Evolutionary conservation across 2,888 invertebrate genomes (phyloP), one percentile per base, ranked within the genome.

Genomic region (Falcaria lacertinaria): DNA sequence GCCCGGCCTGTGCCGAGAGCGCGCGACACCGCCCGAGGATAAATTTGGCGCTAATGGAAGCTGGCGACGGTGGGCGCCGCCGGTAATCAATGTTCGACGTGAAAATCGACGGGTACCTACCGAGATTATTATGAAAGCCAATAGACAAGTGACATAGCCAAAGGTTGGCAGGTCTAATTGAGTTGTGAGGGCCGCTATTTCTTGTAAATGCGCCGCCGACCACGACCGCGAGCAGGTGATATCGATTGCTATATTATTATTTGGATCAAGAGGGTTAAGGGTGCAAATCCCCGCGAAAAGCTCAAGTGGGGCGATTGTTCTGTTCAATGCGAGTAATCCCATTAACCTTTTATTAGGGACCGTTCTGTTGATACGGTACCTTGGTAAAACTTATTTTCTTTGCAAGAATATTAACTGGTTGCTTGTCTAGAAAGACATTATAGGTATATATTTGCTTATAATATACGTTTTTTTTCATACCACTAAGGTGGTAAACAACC

Each of bases 41-140:
- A 83, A 83, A 84, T 87, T 88, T 87, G 87, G 87, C 86, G 82
- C 86, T 85, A 82, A 86, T 81, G 69, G 79, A 75, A 81, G 80
- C 80, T 74, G 76, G 74, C 74, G 71, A 68, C 75, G 74, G 74
- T 79, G 82, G 75, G 78, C 76, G 78, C 74, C 69, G 70, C 74
- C 69, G 70, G 83, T 80, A 87, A 88, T 88, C 88, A 83, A 88
- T 88, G 87, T 74, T 84, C 72, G 73, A 79, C 73, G 74, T 76
- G 72, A 68, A 80, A 80, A 80, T 80, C 70, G 74, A 77, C 74
- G 69, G 60, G 59, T 68, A 74, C 64, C 67, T 65, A 64, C 54
- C 67, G 56, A 69, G 69, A 37, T 22, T 37, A 22, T 74, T 72
- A 69, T 70, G 66, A 70, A 57, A 66, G 61, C 51, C 49, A 52